Evolutionary conservation across 2,113 vertebrate genomes (phyloP).

Genomic region (Melanocharis versteri): DNA sequence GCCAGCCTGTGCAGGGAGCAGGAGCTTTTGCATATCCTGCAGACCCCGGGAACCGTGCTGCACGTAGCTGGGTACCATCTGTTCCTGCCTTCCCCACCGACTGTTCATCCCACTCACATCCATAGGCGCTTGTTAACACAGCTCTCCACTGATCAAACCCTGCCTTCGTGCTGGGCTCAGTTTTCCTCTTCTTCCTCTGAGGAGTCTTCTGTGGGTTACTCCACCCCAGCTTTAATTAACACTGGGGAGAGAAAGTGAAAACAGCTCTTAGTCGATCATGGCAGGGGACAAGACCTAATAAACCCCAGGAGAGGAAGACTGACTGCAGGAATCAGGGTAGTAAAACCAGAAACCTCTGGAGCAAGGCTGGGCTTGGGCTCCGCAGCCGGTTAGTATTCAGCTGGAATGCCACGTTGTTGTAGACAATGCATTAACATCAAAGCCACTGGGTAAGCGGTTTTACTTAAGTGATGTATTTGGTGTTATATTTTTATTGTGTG

Average conservation of each 20-base stretch:
- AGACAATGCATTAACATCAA: slow-evolving; percentile 55
- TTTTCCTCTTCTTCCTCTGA: not conserved
- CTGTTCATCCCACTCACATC: not conserved
- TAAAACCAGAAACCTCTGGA: slow-evolving; percentile 35
- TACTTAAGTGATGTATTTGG: slow-evolving; percentile 59
- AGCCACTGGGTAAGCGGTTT: slow-evolving; percentile 40
- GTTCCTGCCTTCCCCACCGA: not conserved
- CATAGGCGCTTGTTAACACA: slow-evolving; percentile 35
- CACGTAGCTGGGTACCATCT: slow-evolving; percentile 21
- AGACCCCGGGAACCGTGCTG: not conserved
- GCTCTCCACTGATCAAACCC: not conserved
- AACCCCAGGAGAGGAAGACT: slow-evolving; percentile 9
- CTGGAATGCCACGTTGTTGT: not conserved
- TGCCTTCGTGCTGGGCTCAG: not conserved
- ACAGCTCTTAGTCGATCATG: slow-evolving; percentile 10
- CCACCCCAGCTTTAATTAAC: slow-evolving; percentile 28
- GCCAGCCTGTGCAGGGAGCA: not conserved
- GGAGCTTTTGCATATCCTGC: not conserved
- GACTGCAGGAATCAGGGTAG: slow-evolving; percentile 9
- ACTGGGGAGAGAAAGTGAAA: slow-evolving; percentile 25
- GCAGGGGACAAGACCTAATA: slow-evolving; percentile 11
- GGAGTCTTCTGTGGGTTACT: not conserved
- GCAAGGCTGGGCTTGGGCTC: not conserved
- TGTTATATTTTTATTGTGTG: slow-evolving; percentile 44
- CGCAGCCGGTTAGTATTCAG: slow-evolving; percentile 23